phyloP scores from a whole-genome alignment of 2,797 vertebrate species.

The Crenichthys baileyi region DNA sequence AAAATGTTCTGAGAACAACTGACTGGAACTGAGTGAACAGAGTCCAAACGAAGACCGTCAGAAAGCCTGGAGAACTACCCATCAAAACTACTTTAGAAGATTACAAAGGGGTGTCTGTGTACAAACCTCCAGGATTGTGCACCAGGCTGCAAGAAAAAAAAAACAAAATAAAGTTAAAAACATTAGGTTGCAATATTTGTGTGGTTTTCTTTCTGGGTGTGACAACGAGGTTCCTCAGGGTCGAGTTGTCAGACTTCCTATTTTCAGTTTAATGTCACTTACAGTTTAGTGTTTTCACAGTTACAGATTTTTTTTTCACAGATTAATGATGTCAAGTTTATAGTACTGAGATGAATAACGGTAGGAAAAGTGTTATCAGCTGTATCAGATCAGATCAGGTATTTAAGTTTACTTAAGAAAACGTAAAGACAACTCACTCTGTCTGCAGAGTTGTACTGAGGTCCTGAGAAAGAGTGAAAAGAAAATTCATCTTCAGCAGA shows the following conservation, averaged over 20 bases:
- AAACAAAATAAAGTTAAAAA: background rate
- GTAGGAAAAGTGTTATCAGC: background rate
- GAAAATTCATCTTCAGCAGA: background rate
- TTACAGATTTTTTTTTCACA: background rate
- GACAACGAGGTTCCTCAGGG: conserved; percentile 6
- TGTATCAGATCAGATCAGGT: background rate
- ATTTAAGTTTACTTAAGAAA: background rate
- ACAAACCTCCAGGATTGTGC: conserved; percentile 77
- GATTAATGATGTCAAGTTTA: background rate
- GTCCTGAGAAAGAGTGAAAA: conserved; percentile 41
- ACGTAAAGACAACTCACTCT: conserved; percentile 39
- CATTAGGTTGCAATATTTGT: background rate
- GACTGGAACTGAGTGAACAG: too few species aligned
- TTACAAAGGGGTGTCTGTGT: background rate
- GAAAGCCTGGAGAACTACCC: background rate
- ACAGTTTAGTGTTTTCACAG: background rate
- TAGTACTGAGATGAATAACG: background rate
- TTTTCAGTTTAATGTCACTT: background rate
- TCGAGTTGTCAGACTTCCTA: background rate
- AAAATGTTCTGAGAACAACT: background rate
- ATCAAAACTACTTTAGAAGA: background rate
- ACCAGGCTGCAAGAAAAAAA: conserved; percentile 65
- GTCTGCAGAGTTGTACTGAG: conserved; percentile 25
- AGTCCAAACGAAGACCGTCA: background rate
- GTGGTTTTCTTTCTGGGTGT: background rate